A percentile compares a stretch with the other conserved stretches of the same genome.
Conservation (phyloP, 2,113 vertebrate genomes). For the Limanda limanda region DNA sequence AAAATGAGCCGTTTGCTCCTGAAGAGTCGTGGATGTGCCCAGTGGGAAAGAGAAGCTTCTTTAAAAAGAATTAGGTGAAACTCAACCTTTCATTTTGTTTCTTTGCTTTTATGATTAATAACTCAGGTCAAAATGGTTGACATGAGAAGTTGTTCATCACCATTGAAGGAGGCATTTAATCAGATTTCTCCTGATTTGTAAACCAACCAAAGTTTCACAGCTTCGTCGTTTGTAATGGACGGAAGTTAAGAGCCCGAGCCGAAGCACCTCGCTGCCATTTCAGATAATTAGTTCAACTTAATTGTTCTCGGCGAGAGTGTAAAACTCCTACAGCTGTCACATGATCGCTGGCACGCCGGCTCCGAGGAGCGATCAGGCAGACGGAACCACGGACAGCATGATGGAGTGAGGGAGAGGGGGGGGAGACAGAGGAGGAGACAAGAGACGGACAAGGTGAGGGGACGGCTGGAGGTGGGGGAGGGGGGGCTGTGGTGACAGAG, state of each 20-base stretch:
- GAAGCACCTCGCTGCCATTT: constrained; percentile 25
- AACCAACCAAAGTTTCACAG: constrained; percentile 15
- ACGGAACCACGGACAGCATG: constrained; percentile 44
- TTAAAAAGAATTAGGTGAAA: too few relatives aligned
- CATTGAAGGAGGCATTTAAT: too few relatives aligned
- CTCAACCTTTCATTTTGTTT: too few relatives aligned
- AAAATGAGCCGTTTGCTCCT: too few relatives aligned
- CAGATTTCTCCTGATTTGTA: background rate
- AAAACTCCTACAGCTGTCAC: constrained; percentile 58
- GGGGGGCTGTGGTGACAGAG: constrained; percentile 30
- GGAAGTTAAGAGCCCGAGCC: constrained; percentile 26
- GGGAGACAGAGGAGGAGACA: constrained; percentile 34
- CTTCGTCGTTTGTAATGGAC: constrained; percentile 20
- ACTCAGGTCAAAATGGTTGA: too few relatives aligned
- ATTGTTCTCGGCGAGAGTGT: constrained; percentile 38
- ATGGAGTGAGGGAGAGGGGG: constrained; percentile 40
- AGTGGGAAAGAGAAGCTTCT: too few relatives aligned
- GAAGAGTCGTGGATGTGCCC: too few relatives aligned
- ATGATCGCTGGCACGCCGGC: constrained; percentile 5
- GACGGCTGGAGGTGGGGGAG: background rate
- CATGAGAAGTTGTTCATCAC: too few relatives aligned
- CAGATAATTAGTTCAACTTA: constrained; percentile 52
- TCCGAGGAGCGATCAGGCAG: constrained; percentile 27
- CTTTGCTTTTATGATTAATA: too few relatives aligned
- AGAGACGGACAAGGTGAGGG: constrained; percentile 42